Evolutionary conservation across 2,113 vertebrate species (phyloP), one percentile per base, ranked within the genome.

Genomic region (Chrysochloris asiatica): DNA sequence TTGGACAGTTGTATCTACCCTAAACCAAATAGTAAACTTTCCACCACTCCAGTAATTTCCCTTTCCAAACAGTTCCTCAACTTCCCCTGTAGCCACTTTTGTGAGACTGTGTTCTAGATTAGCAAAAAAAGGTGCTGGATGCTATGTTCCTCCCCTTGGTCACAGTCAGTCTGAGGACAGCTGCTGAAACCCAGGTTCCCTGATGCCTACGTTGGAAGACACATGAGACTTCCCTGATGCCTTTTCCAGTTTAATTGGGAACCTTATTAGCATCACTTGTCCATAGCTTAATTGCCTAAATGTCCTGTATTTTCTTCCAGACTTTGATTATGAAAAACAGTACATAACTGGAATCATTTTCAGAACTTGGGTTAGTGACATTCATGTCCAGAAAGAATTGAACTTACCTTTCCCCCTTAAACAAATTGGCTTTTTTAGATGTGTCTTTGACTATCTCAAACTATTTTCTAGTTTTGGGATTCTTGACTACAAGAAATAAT

Each of bases 401-500:
- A n/a, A 86, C 8, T 89, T 26, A 45, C 26, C 19, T 88, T 65
- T 59, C 19, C 77, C 33, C 81, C 52, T 82, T 82, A 14, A 90
- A 80, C 13, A 71, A 47, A 59, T 76, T 78, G 77, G 7, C 7
- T 81, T 78, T 78, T 22, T 47, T 43, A 22, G 4, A 8, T 85
- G 0, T 61, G 5, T 19, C 77, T 75, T 77, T 79, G 36, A 21
- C 36, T 86, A 50, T n/a, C 30, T 89, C 48, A 47, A 43, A 41
- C 21, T 89, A 21, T 59, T 90, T 72, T 88, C 63, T 85, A 28
- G 65, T 30, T 91, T 61, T 83, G 4, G 38, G 47, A 36, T 91
- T 80, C 30, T 87, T 77, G 75, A 9, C 43, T 77, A 12, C 65
- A 91, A 83, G 91, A 91, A 75, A 47, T 89, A 59, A 26, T 78